phyloP scores from a whole-genome alignment of 2,113 vertebrate genomes.

The Lagopus muta region DNA sequence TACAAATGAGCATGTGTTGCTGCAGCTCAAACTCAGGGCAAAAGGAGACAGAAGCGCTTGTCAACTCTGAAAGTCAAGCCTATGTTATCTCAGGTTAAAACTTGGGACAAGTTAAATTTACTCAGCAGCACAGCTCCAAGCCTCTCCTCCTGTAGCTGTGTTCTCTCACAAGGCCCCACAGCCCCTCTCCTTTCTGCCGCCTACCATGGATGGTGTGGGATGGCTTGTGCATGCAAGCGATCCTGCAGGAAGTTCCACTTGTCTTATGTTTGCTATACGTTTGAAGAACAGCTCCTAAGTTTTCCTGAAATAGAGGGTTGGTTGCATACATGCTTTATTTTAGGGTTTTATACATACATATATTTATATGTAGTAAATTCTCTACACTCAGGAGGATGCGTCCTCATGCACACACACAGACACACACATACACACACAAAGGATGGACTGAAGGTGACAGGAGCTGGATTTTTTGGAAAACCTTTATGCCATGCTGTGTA shows the following conservation, averaged over 20 bases:
- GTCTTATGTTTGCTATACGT: neutral
- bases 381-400: neutral
- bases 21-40: neutral
- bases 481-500: neutral
- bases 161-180: neutral
- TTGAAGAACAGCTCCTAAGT: neutral
- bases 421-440: neutral
- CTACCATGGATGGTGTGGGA: neutral
- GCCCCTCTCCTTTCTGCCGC: neutral
- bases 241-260: neutral
- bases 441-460: accelerated
- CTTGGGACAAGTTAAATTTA: neutral
- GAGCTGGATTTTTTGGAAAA: neutral
- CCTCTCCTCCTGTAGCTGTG: neutral
- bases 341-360: neutral
- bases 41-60: neutral
- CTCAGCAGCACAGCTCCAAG: neutral
- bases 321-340: neutral
- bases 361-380: neutral
- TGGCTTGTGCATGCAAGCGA: neutral
- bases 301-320: neutral
- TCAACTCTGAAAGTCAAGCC: neutral
- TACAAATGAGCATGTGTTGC: neutral
- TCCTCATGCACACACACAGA: neutral
- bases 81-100: neutral